Evolutionary conservation across 2,888 invertebrate genomes (phyloP).

Genomic region (Branchinecta sandiegonensis): DNA sequence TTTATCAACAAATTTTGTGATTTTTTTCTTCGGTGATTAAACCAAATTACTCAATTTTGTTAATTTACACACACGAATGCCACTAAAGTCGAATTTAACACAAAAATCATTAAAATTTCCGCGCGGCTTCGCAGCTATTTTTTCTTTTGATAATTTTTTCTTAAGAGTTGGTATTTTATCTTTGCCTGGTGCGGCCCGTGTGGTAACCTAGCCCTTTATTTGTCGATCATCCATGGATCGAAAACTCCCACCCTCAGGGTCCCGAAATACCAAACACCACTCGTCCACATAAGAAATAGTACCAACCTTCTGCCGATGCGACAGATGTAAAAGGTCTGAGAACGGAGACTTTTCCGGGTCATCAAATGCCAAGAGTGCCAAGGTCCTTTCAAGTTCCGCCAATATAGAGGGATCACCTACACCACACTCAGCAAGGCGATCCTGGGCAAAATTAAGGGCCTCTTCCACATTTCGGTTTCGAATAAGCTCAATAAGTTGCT

Average conservation of each 20-base stretch:
- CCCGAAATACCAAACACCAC: no score
- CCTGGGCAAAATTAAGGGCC: conserved; percentile 76
- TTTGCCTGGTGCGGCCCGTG: no score
- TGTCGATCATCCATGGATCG: neutral
- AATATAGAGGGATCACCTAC: conserved; percentile 55
- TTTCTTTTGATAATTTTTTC: no score
- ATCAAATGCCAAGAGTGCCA: conserved; percentile 90
- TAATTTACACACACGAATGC: no score
- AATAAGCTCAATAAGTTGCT: conserved; percentile 75
- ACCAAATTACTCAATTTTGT: no score
- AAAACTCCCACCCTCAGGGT: no score
- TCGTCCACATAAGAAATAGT: neutral
- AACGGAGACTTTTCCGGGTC: conserved; percentile 90
- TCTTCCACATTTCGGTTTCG: conserved; percentile 69
- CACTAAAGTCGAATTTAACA: no score
- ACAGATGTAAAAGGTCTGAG: conserved; percentile 77
- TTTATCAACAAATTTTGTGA: no score
- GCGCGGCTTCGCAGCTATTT: no score
- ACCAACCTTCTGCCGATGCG: conserved; percentile 76
- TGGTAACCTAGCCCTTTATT: neutral
- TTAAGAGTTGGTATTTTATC: no score
- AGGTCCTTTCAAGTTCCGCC: conserved; percentile 74
- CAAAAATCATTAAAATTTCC: no score
- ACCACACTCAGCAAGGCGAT: conserved; percentile 73
- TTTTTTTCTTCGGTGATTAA: no score